phyloP scores from a whole-genome alignment of 2,797 vertebrate species.

The Ataeniobius toweri region DNA sequence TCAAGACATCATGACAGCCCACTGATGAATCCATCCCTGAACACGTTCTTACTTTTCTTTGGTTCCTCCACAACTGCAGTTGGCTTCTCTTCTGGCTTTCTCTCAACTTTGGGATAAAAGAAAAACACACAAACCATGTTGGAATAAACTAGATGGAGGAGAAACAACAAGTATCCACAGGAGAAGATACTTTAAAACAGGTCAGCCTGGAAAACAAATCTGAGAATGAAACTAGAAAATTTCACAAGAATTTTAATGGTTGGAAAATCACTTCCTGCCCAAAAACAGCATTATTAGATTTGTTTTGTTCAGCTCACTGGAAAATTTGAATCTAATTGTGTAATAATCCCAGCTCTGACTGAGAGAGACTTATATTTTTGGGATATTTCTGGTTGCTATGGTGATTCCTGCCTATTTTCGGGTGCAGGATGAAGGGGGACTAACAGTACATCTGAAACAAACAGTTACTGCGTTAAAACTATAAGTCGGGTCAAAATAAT shows the following conservation, averaged over 20 bases:
- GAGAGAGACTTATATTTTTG: no score
- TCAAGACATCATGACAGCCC: neutral
- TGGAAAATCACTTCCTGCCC: no score
- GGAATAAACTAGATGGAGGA: constrained; percentile 2
- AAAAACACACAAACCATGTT: constrained; percentile 63
- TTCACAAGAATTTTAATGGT: no score
- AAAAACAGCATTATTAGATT: no score
- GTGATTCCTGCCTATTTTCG: no score
- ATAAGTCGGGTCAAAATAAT: neutral
- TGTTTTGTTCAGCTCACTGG: no score
- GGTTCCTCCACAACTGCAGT: constrained; percentile 54
- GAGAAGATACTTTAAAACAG: neutral
- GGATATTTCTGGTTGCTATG: no score
- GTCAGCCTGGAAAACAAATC: no score
- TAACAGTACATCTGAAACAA: neutral
- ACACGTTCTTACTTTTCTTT: constrained; percentile 72
- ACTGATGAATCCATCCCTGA: neutral
- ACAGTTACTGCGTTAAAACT: neutral
- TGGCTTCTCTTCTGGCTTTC: constrained; percentile 59
- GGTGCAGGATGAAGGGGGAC: neutral
- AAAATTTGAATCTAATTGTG: no score
- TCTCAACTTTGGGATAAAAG: constrained; percentile 69
- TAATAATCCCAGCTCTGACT: no score
- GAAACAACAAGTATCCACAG: neutral
- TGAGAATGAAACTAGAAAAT: neutral